These are phyloP conservation scores for Cossypha caffra DNA, from an alignment of 2,797 vertebrate genomes.

Conservation along the genomic window DNA sequence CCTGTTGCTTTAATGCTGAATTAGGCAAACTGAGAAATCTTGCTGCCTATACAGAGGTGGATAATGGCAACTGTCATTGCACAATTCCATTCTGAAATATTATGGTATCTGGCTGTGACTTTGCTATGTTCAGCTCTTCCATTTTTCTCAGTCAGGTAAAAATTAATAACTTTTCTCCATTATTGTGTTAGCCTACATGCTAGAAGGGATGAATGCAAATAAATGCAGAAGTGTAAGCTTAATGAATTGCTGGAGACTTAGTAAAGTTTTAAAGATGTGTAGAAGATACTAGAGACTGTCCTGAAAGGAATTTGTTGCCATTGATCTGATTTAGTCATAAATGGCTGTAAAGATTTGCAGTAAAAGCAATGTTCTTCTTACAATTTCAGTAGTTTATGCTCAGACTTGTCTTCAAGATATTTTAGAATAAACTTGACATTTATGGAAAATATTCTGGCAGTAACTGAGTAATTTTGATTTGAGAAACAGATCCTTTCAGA, in stretches of 20 bases:
- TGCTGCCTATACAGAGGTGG: not conserved
- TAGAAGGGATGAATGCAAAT: not conserved
- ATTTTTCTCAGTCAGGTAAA: not conserved
- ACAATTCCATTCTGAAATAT: not conserved
- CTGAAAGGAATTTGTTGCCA: not conserved
- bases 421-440: conserved; percentile 31
- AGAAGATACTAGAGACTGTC: not conserved
- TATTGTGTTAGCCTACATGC: not conserved
- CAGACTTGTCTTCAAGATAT: not conserved
- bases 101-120: not conserved
- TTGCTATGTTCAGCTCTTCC: not conserved
- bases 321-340: not conserved
- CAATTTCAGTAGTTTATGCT: not conserved
- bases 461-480: conserved; percentile 10
- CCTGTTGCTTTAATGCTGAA: not conserved
- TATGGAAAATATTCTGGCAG: conserved; percentile 31
- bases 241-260: not conserved
- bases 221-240: not conserved
- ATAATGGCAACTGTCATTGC: not conserved
- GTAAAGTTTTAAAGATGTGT: not conserved
- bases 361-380: not conserved
- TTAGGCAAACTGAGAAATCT: not conserved
- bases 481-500: not conserved
- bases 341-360: not conserved
- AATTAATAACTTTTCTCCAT: not conserved